Base-by-base conservation (phyloP, 1,140 invertebrate species). In the Metaphire vulgaris region DNA sequence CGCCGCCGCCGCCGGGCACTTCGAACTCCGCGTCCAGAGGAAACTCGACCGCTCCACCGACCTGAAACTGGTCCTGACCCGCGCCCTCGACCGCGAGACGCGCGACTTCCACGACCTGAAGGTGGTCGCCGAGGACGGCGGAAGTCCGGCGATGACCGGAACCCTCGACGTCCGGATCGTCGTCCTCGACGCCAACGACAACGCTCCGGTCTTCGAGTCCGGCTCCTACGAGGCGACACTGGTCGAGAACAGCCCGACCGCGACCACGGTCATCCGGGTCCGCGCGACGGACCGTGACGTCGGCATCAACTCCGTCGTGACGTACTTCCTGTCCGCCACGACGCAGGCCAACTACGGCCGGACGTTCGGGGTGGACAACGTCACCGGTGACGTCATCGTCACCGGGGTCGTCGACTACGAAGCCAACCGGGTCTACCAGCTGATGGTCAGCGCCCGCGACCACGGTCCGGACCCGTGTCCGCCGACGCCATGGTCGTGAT, bases 141-240 rank as follows among this genome's bases (percentile, higher is more conserved):
- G 74, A 0, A 69, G 31, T 0, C 77, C 77, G 29, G 31, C 67
- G 0, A 33, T 41, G 33, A 32, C 67, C 26, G 77, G 66, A 1
- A 32, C 72, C 0, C n/a, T 78, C 26, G 30, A 28, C 21, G 65
- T 78, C 16, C 32, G 73, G 56, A 76, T 78, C 28, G 15, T 1
- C 12, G 69, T 78, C 1, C 16, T 71, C 6, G 83, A 85, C 72
- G 80, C 80, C 12, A 85, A 85, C 78, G 84, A 85, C 75, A 83
- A 85, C 76, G 73, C 80, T 0, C 86, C 88, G 1, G 79, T 80
- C 29, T 89, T 89, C 80, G 80, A 79, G 14, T 79, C 28, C 30
- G 69, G 31, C 26, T 32, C 28, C 6, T 71, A 71, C 69, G 69
- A 71, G 33, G 32, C 32, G 6, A 32, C 69, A 29, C 28, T 71